These are phyloP conservation scores for Papilio aristodemus DNA, from an alignment of 1,140 invertebrate genomes.

Conservation along the genomic window DNA sequence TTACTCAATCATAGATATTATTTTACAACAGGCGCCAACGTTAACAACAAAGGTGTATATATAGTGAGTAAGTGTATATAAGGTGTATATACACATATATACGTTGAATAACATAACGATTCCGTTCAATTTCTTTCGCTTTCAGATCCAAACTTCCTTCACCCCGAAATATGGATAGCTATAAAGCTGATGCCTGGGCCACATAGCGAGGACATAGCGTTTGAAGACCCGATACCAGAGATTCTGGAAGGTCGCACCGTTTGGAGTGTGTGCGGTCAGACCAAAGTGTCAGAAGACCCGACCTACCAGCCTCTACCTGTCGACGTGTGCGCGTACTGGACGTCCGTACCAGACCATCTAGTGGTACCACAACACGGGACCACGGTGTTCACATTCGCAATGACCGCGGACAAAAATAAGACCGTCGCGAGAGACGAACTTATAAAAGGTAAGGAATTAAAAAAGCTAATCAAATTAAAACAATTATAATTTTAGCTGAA, in stretches of 20 bases:
- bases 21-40: slow-evolving; percentile 35
- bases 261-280: slow-evolving; percentile 71
- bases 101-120: too few relatives aligned
- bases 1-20: slow-evolving; percentile 28
- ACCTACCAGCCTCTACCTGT: slow-evolving; percentile 69
- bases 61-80: too few relatives aligned
- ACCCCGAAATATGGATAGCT: slow-evolving; percentile 73
- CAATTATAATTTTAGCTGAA: too few relatives aligned
- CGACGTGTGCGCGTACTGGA: slow-evolving; percentile 76
- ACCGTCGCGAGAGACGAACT: slow-evolving; percentile 78
- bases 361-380: slow-evolving; percentile 67
- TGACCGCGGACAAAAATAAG: slow-evolving; percentile 78
- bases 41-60: too few relatives aligned
- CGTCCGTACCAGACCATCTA: slow-evolving; percentile 75
- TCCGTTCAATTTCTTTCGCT: too few relatives aligned
- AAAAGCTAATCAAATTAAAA: too few relatives aligned
- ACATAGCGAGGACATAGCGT: slow-evolving; percentile 67
- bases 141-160: slow-evolving; percentile 68
- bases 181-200: slow-evolving; percentile 67
- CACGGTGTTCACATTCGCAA: slow-evolving; percentile 76
- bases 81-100: too few relatives aligned
- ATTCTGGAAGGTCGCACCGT: slow-evolving; percentile 62
- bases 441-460: slow-evolving; percentile 64
- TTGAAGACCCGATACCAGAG: slow-evolving; percentile 58
- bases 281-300: slow-evolving; percentile 66